Evolutionary conservation across 1,140 invertebrate species (phyloP).

Genomic region (Hestina assimilis): DNA sequence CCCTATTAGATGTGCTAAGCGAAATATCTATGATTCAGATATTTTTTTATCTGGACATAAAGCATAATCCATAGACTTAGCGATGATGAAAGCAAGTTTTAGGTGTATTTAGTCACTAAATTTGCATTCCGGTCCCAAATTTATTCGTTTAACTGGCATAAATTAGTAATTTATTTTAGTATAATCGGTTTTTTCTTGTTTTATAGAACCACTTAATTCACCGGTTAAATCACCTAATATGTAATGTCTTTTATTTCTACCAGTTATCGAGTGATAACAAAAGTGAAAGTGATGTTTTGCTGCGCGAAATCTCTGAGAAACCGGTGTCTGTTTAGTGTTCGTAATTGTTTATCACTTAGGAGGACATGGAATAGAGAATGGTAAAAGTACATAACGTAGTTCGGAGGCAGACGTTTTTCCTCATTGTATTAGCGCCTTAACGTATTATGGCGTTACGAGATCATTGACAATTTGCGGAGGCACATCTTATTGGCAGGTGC

Average conservation of each 20-base stretch:
- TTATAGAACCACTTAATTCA: constrained; percentile 26
- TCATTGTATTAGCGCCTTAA: constrained; percentile 3
- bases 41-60: constrained; percentile 3
- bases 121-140: constrained; percentile 2
- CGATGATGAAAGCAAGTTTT: constrained; percentile 14
- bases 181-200: constrained; percentile 12
- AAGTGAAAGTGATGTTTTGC: constrained; percentile 35
- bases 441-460: constrained; percentile 41
- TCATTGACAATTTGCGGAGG: constrained; percentile 57
- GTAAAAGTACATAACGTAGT: constrained; percentile 33
- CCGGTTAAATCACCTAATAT: constrained; percentile 14
- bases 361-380: constrained; percentile 31
- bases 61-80: neutral
- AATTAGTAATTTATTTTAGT: constrained; percentile 14
- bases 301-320: constrained; percentile 27
- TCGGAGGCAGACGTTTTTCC: too few species aligned
- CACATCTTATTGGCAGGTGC: constrained; percentile 63
- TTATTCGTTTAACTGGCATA: constrained; percentile 4
- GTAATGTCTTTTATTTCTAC: constrained; percentile 23
- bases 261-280: constrained; percentile 35
- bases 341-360: constrained; percentile 36
- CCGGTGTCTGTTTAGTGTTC: constrained; percentile 36
- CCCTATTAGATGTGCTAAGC: neutral
- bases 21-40: constrained; percentile 4
- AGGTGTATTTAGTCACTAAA: constrained; percentile 12